These are phyloP conservation scores for Asobara japonica DNA, from an alignment of 1,140 invertebrate species.

Conservation along the genomic window DNA sequence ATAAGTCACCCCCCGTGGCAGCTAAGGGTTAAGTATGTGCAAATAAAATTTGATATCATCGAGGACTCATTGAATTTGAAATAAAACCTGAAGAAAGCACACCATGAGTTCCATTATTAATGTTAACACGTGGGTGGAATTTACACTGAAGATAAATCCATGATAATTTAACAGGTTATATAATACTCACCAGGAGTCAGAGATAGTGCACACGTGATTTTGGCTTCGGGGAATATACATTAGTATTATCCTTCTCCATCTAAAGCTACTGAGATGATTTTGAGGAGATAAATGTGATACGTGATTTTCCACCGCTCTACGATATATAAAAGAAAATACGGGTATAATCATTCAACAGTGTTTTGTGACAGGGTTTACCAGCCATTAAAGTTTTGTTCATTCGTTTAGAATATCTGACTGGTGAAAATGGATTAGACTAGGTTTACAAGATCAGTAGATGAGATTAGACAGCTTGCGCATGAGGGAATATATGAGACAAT, in stretches of 20 bases:
- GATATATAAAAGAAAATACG: background rate
- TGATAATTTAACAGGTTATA: background rate
- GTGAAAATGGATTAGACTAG: background rate
- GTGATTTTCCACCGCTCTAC: background rate
- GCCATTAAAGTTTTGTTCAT: background rate
- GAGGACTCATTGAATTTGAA: background rate
- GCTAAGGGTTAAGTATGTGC: too few relatives aligned
- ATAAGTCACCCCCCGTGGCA: too few relatives aligned
- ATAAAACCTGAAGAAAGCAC: background rate
- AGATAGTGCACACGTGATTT: constrained; percentile 12
- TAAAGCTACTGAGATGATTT: background rate
- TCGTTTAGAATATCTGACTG: background rate
- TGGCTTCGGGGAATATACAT: background rate
- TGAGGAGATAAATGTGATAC: background rate
- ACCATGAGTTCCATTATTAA: background rate
- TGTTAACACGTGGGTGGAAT: background rate
- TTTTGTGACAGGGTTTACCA: background rate
- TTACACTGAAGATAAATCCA: background rate
- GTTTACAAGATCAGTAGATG: background rate
- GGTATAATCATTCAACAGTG: background rate
- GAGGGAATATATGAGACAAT: background rate
- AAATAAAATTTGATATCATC: too few relatives aligned
- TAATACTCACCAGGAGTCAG: background rate
- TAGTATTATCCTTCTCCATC: background rate
- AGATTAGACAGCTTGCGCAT: background rate